Evolutionary conservation across 2,113 vertebrate genomes (phyloP).

Genomic region (Chloropsis cyanopogon): DNA sequence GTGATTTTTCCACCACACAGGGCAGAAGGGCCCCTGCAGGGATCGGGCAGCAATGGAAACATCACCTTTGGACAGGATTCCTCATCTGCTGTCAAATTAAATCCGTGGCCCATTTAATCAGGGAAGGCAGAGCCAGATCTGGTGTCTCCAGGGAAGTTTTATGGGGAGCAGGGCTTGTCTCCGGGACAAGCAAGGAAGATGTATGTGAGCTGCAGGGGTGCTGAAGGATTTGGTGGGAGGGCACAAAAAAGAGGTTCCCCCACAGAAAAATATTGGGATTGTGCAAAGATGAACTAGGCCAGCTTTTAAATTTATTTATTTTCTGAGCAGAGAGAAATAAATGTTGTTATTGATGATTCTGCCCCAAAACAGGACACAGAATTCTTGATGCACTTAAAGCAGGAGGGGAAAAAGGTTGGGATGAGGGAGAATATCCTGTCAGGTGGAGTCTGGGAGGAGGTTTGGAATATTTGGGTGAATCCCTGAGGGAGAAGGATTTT

Average conservation of each 20-base stretch:
- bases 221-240: background rate
- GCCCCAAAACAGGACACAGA: background rate
- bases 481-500: background rate
- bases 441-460: background rate
- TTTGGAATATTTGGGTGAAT: background rate
- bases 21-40: background rate
- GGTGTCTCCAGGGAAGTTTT: background rate
- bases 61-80: background rate
- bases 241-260: background rate
- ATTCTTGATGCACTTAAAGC: background rate
- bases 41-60: background rate
- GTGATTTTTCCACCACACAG: background rate
- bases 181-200: background rate
- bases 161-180: background rate
- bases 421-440: background rate
- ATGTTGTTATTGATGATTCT: background rate
- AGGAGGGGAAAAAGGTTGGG: background rate
- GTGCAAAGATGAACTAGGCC: background rate
- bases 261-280: background rate
- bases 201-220: background rate
- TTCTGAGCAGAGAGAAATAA: background rate
- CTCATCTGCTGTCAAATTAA: slow-evolving; percentile 28
- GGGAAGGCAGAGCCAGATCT: background rate
- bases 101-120: slow-evolving; percentile 22
- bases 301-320: background rate